Evolutionary conservation across 2,888 invertebrate species (phyloP), one percentile per base, ranked within the genome.

Genomic region (Aromia moschata): DNA sequence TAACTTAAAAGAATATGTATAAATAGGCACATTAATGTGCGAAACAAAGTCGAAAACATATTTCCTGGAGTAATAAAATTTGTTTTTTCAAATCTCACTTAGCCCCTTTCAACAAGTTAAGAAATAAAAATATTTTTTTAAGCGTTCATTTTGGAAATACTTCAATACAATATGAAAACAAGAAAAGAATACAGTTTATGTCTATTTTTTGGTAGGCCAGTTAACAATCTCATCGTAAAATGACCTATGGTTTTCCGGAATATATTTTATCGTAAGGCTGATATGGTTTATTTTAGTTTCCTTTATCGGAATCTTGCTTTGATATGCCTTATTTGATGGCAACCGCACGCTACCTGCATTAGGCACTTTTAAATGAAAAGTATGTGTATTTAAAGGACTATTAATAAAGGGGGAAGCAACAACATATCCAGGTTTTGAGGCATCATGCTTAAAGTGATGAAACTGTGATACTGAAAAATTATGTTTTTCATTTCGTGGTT

Each of bases 351-450:
- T 33, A 33, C 7, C 33, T 33, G 7, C 33, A 33, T 33, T 33
- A 33, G 33, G 2, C 2, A 3, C 11, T 33, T 33, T 33, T 33
- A 33, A 33, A n/a, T n/a, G n/a, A n/a, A n/a, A n/a, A n/a, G n/a
- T n/a, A n/a, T n/a, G 37, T 37, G n/a, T 37, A 37, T 37, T 37
- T 12, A 37, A 37, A 37, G 37, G 37, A 37, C 37, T 37, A 37
- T 37, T 12, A 37, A 37, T 37, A 37, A 37, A 37, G 12, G 37
- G 37, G 37, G 37, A 37, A 37, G 37, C 37, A 37, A 14, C 14
- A 37, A 37, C 37, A 37, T 37, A 37, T 37, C 37, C 37, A 14
- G 37, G 12, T 37, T 37, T 37, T 12, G 37, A 37, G 37, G 37
- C 37, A 37, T 37, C 37, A 37, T 37, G 37, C n/a, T 37, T 37